Conservation (phyloP, 2,888 invertebrate species). For the Urechis unicinctus region DNA sequence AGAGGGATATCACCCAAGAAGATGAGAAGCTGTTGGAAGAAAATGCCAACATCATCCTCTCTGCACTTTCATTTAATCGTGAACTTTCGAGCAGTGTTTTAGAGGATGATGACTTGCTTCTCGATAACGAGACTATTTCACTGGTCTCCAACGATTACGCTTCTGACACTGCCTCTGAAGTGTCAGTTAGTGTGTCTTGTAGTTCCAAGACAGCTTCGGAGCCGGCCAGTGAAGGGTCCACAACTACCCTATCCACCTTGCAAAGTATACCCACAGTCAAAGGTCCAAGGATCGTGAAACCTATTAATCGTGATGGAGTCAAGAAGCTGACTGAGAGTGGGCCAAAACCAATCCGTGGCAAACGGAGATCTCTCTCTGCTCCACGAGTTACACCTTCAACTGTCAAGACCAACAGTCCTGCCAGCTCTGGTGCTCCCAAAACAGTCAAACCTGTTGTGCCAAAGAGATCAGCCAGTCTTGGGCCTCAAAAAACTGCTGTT, state of each 20-base stretch:
- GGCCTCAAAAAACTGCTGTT: neutral
- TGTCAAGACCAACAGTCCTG: neutral
- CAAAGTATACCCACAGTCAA: too few species aligned
- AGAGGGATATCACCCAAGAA: neutral
- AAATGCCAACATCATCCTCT: slow-evolving; percentile 16
- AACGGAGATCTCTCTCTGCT: slow-evolving; percentile 48
- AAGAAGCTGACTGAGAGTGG: slow-evolving; percentile 21
- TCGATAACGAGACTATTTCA: slow-evolving; percentile 17
- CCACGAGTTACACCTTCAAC: neutral
- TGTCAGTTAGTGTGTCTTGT: slow-evolving; percentile 33
- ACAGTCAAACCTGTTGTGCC: neutral
- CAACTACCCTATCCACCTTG: slow-evolving; percentile 17
- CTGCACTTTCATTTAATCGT: slow-evolving; percentile 11
- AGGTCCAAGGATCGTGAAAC: slow-evolving; percentile 55
- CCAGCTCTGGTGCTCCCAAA: neutral
- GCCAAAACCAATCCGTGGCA: slow-evolving; percentile 61
- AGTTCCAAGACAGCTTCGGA: slow-evolving; percentile 27
- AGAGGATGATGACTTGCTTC: slow-evolving; percentile 12
- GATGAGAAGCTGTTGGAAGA: slow-evolving; percentile 10
- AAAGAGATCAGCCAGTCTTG: neutral
- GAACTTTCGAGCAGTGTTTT: neutral
- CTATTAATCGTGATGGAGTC: slow-evolving; percentile 25
- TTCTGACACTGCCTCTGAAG: slow-evolving; percentile 55
- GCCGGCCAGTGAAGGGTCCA: slow-evolving; percentile 27
- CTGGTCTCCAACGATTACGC: slow-evolving; percentile 45